Base-by-base conservation (phyloP, 2,888 invertebrate species). In the Sesamia inferens region DNA sequence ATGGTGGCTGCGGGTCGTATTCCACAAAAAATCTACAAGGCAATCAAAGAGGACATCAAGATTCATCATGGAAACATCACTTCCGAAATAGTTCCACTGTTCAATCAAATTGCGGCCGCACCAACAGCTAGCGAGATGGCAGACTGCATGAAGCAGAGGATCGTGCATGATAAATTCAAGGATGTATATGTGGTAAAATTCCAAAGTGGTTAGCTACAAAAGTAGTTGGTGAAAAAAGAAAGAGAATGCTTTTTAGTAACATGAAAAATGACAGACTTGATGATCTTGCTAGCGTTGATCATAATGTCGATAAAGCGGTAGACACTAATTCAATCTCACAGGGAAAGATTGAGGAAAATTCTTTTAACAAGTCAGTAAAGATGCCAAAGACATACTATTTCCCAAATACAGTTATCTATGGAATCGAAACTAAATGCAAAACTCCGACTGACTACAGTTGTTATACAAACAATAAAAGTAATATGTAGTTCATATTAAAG, bases 31-130 rank as follows among this genome's bases (percentile, higher is more conserved):
- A 14, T 75, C 0, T n/a, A 54, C 0, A 16, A 0, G 0, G 44
- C 47, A 2, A 71, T 84, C 7, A 73, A 13, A 65, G 42, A 48
- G 0, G 70, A 77, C 14, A 42, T 85, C 5, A 10, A 22, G 5
- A 16, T 2, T 2, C 63, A 54, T 0, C 8, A 76, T 7, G n/a
- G 51, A 7, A 42, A 64, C 3, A 42, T 24, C 1, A 1, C 11
- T 31, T 39, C 67, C 0, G 71, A 63, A 76, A 14, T 84, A 22
- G 59, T 69, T 8, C 71, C 80, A 0, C 8, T 85, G 42, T 70
- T 74, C 10, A 19, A 39, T 8, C 5, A 58, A 13, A 3, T 47
- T 0, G 1, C 8, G 0, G 2, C 3, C 4, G 3, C 57, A 11
- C 71, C 55, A 11, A 1, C 11, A n/a, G 6, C 66, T 22, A 8